phyloP scores from a whole-genome alignment of 2,797 vertebrate species.

The Enteromius fasciolatus region DNA sequence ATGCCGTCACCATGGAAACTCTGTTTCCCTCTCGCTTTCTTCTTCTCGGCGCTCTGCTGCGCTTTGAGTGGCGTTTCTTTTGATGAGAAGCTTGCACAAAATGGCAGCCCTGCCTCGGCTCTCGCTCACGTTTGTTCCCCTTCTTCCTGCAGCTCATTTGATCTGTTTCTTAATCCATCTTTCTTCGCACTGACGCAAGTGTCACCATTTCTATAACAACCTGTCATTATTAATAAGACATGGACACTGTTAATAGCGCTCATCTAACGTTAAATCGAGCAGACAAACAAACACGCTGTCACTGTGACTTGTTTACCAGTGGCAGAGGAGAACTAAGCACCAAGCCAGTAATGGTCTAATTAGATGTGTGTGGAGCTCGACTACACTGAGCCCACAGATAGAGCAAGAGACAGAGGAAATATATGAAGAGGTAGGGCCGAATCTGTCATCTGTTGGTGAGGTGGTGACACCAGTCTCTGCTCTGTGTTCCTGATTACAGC shows the following conservation, averaged over 20 bases:
- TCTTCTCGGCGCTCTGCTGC: slow-evolving; percentile 13
- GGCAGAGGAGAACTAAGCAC: slow-evolving; percentile 13
- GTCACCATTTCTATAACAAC: slow-evolving; percentile 21
- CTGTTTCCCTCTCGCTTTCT: slow-evolving; percentile 47
- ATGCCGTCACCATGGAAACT: slow-evolving; percentile 78
- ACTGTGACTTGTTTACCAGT: slow-evolving; percentile 42
- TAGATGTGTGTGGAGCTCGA: slow-evolving; percentile 24
- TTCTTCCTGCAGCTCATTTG: slow-evolving; percentile 7
- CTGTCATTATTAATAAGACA: slow-evolving; percentile 36
- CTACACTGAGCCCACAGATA: slow-evolving; percentile 19
- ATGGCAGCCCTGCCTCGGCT: slow-evolving; percentile 55
- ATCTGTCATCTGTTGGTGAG: slow-evolving; percentile 23
- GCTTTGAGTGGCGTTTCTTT: slow-evolving; percentile 56
- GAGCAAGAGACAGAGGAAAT: slow-evolving; percentile 22
- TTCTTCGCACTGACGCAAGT: slow-evolving; percentile 9
- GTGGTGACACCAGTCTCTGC: slow-evolving; percentile 34
- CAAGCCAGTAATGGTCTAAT: slow-evolving; percentile 25
- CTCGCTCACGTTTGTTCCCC: slow-evolving; percentile 24
- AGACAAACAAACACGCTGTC: slow-evolving; percentile 27
- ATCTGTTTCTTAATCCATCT: slow-evolving; percentile 14
- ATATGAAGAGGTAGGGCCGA: not conserved
- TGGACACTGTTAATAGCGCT: not conserved
- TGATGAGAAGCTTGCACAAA: slow-evolving; percentile 58
- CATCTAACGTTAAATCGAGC: slow-evolving; percentile 27
- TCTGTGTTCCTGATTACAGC: slow-evolving; percentile 17